phyloP scores from a whole-genome alignment of 2,113 vertebrate genomes.

The Myotis brandtii region DNA sequence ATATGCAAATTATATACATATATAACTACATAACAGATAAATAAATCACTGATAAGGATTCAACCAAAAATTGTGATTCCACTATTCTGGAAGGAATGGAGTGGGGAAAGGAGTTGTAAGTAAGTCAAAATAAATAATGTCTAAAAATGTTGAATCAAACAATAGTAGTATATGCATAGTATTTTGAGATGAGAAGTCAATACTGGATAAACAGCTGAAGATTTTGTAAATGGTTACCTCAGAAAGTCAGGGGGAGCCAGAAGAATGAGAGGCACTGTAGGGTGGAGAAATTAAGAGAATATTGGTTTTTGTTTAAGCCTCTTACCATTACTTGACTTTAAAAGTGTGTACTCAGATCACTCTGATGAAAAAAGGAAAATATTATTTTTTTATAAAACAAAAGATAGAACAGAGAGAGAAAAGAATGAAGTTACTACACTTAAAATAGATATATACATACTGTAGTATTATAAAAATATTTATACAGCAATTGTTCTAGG shows the following conservation, averaged over 20 bases:
- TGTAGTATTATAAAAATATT: conserved; percentile 47
- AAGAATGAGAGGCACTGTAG: neutral
- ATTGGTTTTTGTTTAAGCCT: conserved; percentile 14
- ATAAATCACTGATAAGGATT: conserved; percentile 12
- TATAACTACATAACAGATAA: neutral
- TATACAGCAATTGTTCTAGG: conserved; percentile 35
- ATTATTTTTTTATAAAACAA: conserved; percentile 16
- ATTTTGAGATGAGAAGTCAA: conserved; percentile 41
- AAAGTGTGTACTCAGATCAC: conserved; percentile 1
- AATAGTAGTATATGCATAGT: neutral
- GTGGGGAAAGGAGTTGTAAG: neutral
- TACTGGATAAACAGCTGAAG: neutral
- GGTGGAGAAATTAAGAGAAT: conserved; percentile 5
- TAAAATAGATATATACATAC: neutral
- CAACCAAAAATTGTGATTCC: neutral
- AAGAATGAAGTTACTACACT: conserved; percentile 25
- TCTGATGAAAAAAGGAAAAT: conserved; percentile 11
- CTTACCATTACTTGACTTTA: conserved; percentile 61
- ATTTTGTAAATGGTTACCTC: conserved; percentile 27
- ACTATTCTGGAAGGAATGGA: conserved; percentile 27
- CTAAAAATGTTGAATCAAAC: conserved; percentile 40
- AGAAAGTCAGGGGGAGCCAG: neutral
- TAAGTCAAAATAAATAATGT: conserved; percentile 28
- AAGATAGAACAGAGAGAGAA: neutral
- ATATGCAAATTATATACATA: neutral